Evolutionary conservation across 2,113 vertebrate genomes (phyloP), one percentile per base, ranked within the genome.

Genomic region (Xenopus borealis): DNA sequence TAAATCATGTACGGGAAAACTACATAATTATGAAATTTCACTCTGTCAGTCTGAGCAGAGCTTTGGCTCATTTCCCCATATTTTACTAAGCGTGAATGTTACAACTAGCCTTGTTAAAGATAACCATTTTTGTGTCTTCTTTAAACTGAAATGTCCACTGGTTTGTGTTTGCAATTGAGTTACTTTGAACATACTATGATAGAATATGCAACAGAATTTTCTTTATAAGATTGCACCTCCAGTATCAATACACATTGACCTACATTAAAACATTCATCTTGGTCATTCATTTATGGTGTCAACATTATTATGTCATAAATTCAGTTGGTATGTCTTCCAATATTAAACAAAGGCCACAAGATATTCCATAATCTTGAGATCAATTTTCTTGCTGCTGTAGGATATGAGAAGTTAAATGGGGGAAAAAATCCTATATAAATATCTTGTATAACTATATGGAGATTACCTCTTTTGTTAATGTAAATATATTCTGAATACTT

Each of bases 351-450:
- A 55, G 53, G 16, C 17, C 53, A 55, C 53, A 55, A 55, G 53
- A 55, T 55, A 16, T 55, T 55, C 53, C 14, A 55, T 55, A n/a
- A 16, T 55, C 53, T 50, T 18, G 80, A 82, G 83, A 82, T 84
- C 83, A 63, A 78, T 84, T 84, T 84, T 83, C n/a, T 83, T 85
- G 83, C 80, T 82, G 81, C 76, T 80, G n/a, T n/a, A n/a, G n/a
- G n/a, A n/a, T n/a, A n/a, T n/a, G 17, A 55, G 53, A 55, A 55
- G 17, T 16, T 55, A 17, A 7, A n/a, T 55, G 17, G 8, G n/a
- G n/a, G n/a, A n/a, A n/a, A n/a, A n/a, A n/a, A n/a, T 3, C 23
- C 23, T 27, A n/a, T 55, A 16, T 4, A 55, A 16, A 55, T 17
- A 55, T 55, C 53, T 7, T n/a, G 1, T 55, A 55, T 2, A 55